Evolutionary conservation across 2,797 vertebrate genomes (phyloP).

Genomic region (Danio tinwini): DNA sequence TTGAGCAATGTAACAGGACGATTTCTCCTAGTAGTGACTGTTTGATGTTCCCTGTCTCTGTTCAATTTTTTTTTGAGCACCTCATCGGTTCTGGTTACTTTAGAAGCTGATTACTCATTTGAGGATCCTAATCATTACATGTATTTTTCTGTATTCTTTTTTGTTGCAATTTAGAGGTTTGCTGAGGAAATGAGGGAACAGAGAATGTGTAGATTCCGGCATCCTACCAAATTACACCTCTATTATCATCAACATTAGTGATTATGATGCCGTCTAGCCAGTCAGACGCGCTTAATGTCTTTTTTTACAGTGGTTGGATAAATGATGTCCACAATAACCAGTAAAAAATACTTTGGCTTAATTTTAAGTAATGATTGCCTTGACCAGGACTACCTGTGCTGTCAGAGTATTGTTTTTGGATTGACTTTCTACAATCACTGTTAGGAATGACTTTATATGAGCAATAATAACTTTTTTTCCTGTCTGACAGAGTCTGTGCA

Average conservation of each 20-base stretch:
- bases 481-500: not conserved
- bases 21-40: constrained; percentile 22
- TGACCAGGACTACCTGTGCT: constrained; percentile 1
- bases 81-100: constrained; percentile 56
- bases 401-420: constrained; percentile 32
- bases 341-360: constrained; percentile 27
- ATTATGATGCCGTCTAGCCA: constrained; percentile 36
- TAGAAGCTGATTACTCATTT: constrained; percentile 26
- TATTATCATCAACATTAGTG: constrained; percentile 39
- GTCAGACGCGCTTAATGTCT: constrained; percentile 15
- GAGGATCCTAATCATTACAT: constrained; percentile 15
- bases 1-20: constrained; percentile 38
- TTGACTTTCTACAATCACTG: constrained; percentile 10
- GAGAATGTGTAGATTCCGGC: constrained; percentile 28
- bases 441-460: constrained; percentile 16
- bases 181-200: constrained; percentile 26
- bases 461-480: constrained; percentile 8
- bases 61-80: constrained; percentile 44
- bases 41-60: constrained; percentile 51
- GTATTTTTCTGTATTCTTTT: not conserved
- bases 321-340: constrained; percentile 39
- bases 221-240: constrained; percentile 44
- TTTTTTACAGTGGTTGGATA: constrained; percentile 32
- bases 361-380: constrained; percentile 18
- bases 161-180: constrained; percentile 38